A percentile compares a stretch with the other conserved stretches of the same genome.
These are phyloP conservation scores for Elaphurus davidianus DNA, from an alignment of 2,113 vertebrate species.

Conservation along the genomic window DNA sequence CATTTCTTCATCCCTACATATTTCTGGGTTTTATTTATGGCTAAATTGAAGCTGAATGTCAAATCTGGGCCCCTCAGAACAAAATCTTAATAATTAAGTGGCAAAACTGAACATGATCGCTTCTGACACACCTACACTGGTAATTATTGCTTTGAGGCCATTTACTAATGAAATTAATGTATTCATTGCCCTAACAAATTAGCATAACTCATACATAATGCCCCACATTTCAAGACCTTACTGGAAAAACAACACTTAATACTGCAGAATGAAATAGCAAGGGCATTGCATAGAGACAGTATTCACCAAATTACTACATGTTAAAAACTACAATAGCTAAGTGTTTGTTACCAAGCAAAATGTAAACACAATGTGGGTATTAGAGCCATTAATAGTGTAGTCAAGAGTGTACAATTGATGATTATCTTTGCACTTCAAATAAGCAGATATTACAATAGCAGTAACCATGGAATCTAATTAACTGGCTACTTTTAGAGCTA, in stretches of 20 bases:
- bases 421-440: conserved; percentile 85
- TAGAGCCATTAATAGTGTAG: conserved; percentile 82
- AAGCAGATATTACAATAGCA: conserved; percentile 80
- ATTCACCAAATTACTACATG: conserved; percentile 82
- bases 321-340: conserved; percentile 86
- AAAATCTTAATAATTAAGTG: conserved; percentile 99
- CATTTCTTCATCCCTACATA: conserved; percentile 67
- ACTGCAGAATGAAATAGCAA: conserved; percentile 83
- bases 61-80: conserved; percentile 93
- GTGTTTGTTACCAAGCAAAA: conserved; percentile 81
- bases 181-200: conserved; percentile 99
- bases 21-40: conserved; percentile 85
- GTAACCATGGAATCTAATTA: conserved; percentile 83
- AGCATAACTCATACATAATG: conserved; percentile 99
- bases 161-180: conserved; percentile 99
- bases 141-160: conserved; percentile 99
- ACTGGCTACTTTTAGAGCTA: conserved; percentile 79
- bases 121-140: conserved; percentile 99
- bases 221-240: conserved; percentile 92
- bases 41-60: conserved; percentile 90
- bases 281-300: conserved; percentile 80
- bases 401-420: conserved; percentile 80
- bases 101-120: conserved; percentile 98
- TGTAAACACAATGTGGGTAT: conserved; percentile 81
- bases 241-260: conserved; percentile 87